These are phyloP conservation scores for Pseudobourletiella spinata DNA, from an alignment of 1,140 invertebrate genomes.

Conservation along the genomic window DNA sequence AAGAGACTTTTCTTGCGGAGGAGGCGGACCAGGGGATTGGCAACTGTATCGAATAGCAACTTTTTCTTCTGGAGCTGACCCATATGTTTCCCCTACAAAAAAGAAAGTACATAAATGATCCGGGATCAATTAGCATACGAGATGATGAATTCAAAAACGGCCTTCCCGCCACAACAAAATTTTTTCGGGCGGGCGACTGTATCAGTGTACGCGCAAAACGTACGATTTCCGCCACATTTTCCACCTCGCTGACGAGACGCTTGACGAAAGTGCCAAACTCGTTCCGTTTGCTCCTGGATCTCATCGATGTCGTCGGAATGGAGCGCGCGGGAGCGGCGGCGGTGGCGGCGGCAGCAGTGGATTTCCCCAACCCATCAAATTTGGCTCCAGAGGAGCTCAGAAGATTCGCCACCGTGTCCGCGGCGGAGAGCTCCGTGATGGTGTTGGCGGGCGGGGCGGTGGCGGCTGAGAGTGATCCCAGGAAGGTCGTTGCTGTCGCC, in stretches of 20 bases:
- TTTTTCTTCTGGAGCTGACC: neutral
- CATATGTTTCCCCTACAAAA: neutral
- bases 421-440: neutral
- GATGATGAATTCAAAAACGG: too few relatives aligned
- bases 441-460: neutral
- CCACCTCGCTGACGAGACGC: neutral
- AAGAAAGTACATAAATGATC: too few relatives aligned
- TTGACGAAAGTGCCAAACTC: neutral
- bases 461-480: neutral
- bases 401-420: neutral
- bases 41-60: neutral
- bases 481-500: neutral
- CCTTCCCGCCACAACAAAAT: neutral
- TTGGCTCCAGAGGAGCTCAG: neutral
- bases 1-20: slow-evolving; percentile 3
- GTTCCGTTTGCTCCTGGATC: neutral
- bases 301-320: neutral
- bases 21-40: neutral
- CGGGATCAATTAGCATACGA: too few relatives aligned
- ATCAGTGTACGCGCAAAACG: neutral
- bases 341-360: neutral
- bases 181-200: neutral
- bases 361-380: neutral
- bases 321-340: too few relatives aligned
- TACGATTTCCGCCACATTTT: slow-evolving; percentile 1